Evolutionary conservation across 2,888 invertebrate species (phyloP).

Genomic region (Lomographa bimaculata): DNA sequence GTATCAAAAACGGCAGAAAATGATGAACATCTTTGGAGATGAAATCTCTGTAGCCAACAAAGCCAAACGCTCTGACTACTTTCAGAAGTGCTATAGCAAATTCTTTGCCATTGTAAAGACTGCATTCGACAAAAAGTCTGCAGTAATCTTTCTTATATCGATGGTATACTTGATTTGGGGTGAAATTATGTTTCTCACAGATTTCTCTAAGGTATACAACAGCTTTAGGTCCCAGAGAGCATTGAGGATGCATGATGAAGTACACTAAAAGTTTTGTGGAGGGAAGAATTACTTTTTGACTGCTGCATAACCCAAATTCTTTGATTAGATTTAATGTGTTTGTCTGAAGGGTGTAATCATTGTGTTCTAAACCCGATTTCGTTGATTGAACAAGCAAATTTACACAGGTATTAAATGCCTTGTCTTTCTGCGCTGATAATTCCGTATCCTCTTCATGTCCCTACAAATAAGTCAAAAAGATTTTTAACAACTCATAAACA

Average conservation of each 20-base stretch:
- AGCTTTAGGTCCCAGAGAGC: slow-evolving; percentile 82
- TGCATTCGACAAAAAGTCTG: slow-evolving; percentile 84
- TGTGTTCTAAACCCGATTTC: slow-evolving; percentile 73
- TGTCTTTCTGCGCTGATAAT: slow-evolving; percentile 55
- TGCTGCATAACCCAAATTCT: slow-evolving; percentile 68
- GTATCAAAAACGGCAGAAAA: slow-evolving; percentile 85
- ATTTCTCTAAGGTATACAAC: slow-evolving; percentile 82
- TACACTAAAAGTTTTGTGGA: slow-evolving; percentile 81
- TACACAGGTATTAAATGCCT: slow-evolving; percentile 60
- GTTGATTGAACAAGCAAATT: slow-evolving; percentile 71
- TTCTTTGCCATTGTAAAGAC: slow-evolving; percentile 81
- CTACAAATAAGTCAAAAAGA: slow-evolving; percentile 37
- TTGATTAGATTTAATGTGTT: slow-evolving; percentile 79
- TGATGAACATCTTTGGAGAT: slow-evolving; percentile 87
- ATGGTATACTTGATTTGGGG: slow-evolving; percentile 84
- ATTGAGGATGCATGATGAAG: slow-evolving; percentile 85
- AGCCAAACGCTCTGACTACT: slow-evolving; percentile 87
- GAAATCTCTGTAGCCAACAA: slow-evolving; percentile 87
- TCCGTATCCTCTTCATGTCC: slow-evolving; percentile 41
- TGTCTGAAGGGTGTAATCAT: slow-evolving; percentile 80
- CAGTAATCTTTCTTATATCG: slow-evolving; percentile 85
- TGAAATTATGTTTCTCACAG: slow-evolving; percentile 78
- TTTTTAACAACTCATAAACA: no score
- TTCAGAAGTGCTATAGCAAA: slow-evolving; percentile 84
- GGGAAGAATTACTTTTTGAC: slow-evolving; percentile 66